Evolutionary conservation across 2,888 invertebrate species (phyloP).

Genomic region (Leptinotarsa rubiginosa): DNA sequence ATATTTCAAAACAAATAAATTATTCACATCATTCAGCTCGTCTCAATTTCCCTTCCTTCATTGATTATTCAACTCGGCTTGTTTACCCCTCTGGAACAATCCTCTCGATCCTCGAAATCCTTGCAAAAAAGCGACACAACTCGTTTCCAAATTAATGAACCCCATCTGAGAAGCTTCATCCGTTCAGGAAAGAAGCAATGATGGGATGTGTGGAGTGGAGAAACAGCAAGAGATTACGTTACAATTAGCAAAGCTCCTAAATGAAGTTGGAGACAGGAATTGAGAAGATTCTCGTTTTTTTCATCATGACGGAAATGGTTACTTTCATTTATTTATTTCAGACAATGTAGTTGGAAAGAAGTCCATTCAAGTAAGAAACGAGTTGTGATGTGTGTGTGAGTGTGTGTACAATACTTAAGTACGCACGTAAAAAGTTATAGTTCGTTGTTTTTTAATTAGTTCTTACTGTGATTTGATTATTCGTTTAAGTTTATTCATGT

Average conservation of each 20-base stretch:
- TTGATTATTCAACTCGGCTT: slow-evolving; percentile 16
- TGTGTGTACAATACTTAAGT: too few relatives aligned
- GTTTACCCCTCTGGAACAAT: slow-evolving; percentile 13
- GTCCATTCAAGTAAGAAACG: not conserved
- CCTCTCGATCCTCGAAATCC: slow-evolving; percentile 8
- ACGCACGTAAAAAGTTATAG: too few relatives aligned
- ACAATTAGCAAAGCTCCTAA: slow-evolving; percentile 22
- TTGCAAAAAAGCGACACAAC: slow-evolving; percentile 12
- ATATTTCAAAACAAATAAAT: slow-evolving; percentile 4
- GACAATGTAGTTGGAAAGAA: not conserved
- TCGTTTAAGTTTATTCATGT: too few relatives aligned
- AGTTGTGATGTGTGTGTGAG: too few relatives aligned
- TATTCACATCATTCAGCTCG: not conserved
- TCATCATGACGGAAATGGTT: not conserved
- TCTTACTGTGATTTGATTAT: too few relatives aligned
- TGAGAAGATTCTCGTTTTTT: not conserved
- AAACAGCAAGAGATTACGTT: slow-evolving; percentile 15
- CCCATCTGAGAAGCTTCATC: slow-evolving; percentile 15
- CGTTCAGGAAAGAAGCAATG: slow-evolving; percentile 8
- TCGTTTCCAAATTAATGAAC: slow-evolving; percentile 23
- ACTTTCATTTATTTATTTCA: not conserved
- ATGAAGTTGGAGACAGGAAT: slow-evolving; percentile 17
- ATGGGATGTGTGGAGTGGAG: slow-evolving; percentile 19
- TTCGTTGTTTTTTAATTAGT: too few relatives aligned
- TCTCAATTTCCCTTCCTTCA: slow-evolving; percentile 1